Base-by-base conservation (phyloP, 2,797 vertebrate genomes). In the Peromyscus aztecus region DNA sequence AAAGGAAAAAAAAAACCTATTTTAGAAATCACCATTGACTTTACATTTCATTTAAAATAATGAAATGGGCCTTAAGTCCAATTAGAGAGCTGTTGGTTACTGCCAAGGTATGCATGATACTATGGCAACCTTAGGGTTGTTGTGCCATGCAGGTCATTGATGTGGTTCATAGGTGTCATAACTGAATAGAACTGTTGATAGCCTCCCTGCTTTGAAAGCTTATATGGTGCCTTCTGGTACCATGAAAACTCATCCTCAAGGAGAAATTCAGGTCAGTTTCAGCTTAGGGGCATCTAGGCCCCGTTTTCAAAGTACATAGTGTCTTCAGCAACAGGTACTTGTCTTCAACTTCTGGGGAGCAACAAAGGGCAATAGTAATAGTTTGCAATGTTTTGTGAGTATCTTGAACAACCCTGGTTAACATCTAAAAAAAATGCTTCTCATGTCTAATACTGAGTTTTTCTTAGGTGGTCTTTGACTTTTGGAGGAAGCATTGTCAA, bases 1-100 rank as follows among this genome's bases (percentile, higher is more conserved):
- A 52, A 49, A 49, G 49, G 83, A 92, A 95, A 96, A 89, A 49
- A 49, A 46, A 49, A 96, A 89, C 71, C 81, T 97, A 94, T 96
- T 96, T 96, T 94, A 94, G 57, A 97, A 94, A 92, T 94, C 43
- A 87, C 80, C 67, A 31, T 90, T 93, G 83, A 86, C 71, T 94
- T 90, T 91, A 92, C 71, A 89, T 71, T 93, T 69, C 91, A 73
- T 52, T 97, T 90, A 85, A 87, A 97, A 97, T 23, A 91, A 7
- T 2, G 0, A 24, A 34, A 31, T 67, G 43, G 31, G 61, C 34
- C 43, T 85, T 67, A 49, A 49, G 40, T 67, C 17, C 43, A 85
- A 67, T 49, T 85, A 49, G 31, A 85, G 63, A 67, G 12, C 19
- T 49, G 6, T 13, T 85, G 43, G 31, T 49, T 85, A 49, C 19